These are phyloP conservation scores for Fringilla coelebs DNA, from an alignment of 2,797 vertebrate genomes.

Conservation along the genomic window DNA sequence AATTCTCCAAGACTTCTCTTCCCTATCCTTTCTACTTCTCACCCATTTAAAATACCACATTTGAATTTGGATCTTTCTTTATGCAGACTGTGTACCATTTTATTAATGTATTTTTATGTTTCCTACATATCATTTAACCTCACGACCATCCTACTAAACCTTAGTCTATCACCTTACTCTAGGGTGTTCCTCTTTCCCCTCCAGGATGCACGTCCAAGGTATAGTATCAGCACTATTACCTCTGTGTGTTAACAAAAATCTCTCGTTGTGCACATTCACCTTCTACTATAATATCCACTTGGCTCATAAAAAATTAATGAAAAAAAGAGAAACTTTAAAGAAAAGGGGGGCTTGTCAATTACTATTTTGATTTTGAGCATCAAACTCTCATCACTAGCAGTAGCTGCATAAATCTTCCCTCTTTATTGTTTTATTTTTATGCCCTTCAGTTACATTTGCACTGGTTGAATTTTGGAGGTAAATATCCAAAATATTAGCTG, in stretches of 20 bases:
- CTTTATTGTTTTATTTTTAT: slow-evolving; percentile 11
- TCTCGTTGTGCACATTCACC: neutral
- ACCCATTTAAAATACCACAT: neutral
- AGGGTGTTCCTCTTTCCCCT: neutral
- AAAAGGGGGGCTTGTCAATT: neutral
- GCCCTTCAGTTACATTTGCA: slow-evolving; percentile 5
- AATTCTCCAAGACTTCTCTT: neutral
- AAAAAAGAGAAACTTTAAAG: neutral
- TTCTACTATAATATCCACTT: neutral
- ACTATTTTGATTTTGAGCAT: neutral
- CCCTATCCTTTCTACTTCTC: neutral
- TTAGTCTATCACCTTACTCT: neutral
- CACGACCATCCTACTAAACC: neutral
- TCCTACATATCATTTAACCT: neutral
- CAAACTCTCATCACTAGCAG: neutral
- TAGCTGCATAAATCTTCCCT: neutral
- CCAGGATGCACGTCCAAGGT: neutral
- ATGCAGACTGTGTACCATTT: neutral
- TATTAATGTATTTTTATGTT: neutral
- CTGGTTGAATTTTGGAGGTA: slow-evolving; percentile 64
- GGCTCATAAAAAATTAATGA: neutral
- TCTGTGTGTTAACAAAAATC: neutral
- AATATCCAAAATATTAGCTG: slow-evolving; percentile 77
- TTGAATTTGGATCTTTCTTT: neutral
- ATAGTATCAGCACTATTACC: neutral